Evolutionary conservation across 2,888 invertebrate species (phyloP), one percentile per base, ranked within the genome.

Genomic region (Cryptocephalus moraei): DNA sequence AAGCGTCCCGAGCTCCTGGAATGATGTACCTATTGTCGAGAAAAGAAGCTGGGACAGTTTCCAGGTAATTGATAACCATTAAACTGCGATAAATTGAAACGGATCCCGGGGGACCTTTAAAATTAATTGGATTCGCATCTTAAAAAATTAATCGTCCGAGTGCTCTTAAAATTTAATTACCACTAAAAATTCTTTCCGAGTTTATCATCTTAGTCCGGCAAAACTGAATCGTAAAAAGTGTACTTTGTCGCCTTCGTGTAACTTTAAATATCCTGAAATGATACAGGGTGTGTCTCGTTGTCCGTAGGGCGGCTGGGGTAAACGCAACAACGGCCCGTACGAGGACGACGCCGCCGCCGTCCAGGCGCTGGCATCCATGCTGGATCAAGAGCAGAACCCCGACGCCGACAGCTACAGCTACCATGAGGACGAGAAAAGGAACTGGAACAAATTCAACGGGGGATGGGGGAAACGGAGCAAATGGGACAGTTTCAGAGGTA

Each of bases 381-480:
- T 53, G 36, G 51, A 57, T 32, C 52, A 45, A 43, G 36, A 49
- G 32, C 22, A 22, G 48, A 53, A 14, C 52, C 47, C 47, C 55
- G 48, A 14, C 44, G 32, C 13, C 49, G 49, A 56, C 59, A 22
- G 51, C 31, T 52, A 55, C 36, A 57, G 58, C 9, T 46, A 54
- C n/a, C 58, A 60, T 32, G 52, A 70, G 39, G 68, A 69, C 52
- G 74, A 81, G 56, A 84, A 84, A 68, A 74, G 81, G 48, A 79
- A 78, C 43, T 85, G 85, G 85, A 79, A 77, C 45, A 76, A 79
- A 40, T 75, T 84, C 64, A 80, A 80, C 63, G 81, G 63, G n/a
- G 80, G 82, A 12, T 86, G 85, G 85, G 86, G 85, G 59, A 86
- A 86, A 70, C 74, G 84, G 48, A 77, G 80, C 6, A 68, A 72